phyloP scores from a whole-genome alignment of 2,797 vertebrate genomes.

The Lepus oiostolus region DNA sequence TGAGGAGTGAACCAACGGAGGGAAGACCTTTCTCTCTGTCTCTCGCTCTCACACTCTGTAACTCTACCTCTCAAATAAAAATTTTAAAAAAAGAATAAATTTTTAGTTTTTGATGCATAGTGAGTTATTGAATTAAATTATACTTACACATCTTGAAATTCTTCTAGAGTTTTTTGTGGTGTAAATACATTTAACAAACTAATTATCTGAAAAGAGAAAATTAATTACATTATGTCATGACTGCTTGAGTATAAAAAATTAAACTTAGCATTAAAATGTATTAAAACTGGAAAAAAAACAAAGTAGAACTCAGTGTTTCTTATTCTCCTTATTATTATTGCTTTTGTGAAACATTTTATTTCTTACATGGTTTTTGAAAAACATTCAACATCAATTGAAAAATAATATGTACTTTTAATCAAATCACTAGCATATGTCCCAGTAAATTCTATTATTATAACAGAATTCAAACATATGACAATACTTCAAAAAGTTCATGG shows the following conservation, averaged over 20 bases:
- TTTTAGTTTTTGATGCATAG: not conserved
- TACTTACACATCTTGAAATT: slow-evolving; percentile 99
- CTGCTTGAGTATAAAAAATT: slow-evolving; percentile 61
- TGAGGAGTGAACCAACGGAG: no score
- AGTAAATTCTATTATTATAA: slow-evolving; percentile 43
- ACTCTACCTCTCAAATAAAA: no score
- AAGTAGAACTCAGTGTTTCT: slow-evolving; percentile 28
- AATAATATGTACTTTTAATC: slow-evolving; percentile 55
- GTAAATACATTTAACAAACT: slow-evolving; percentile 99
- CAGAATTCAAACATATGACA: slow-evolving; percentile 20
- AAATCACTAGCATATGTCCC: slow-evolving; percentile 24
- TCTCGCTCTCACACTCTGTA: no score
- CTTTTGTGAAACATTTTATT: slow-evolving; percentile 49
- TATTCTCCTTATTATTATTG: not conserved
- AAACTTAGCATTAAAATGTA: slow-evolving; percentile 43
- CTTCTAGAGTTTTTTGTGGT: slow-evolving; percentile 98
- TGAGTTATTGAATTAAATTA: slow-evolving; percentile 33
- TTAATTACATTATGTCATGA: slow-evolving; percentile 58
- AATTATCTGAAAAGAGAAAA: slow-evolving; percentile 94
- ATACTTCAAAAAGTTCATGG: no score
- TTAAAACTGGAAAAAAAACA: slow-evolving; percentile 44
- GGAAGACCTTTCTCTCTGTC: no score
- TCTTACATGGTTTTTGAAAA: slow-evolving; percentile 31
- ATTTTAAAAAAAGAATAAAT: no score
- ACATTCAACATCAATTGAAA: slow-evolving; percentile 39